Conservation (phyloP, 2,888 invertebrate genomes). For the Eulithis prunata region DNA sequence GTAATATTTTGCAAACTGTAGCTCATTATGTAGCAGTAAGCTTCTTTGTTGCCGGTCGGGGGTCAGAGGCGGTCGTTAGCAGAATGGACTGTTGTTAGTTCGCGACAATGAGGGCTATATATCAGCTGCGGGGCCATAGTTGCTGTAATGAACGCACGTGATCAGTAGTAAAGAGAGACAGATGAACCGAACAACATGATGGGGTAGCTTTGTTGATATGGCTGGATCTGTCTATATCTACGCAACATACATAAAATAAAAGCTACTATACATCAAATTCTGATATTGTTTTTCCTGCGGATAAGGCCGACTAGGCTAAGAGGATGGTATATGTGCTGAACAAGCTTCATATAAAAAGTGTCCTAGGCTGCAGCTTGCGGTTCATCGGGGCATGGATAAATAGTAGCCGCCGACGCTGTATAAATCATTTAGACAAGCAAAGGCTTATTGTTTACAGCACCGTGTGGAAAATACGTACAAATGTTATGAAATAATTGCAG, state of each 20-base stretch:
- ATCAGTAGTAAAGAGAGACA: slow-evolving; percentile 39
- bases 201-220: neutral
- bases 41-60: slow-evolving; percentile 49
- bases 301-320: too few species aligned
- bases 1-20: slow-evolving; percentile 20
- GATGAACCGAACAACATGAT: slow-evolving; percentile 19
- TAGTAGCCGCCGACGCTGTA: too few species aligned
- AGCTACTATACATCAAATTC: too few species aligned
- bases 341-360: too few species aligned
- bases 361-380: too few species aligned
- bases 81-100: slow-evolving; percentile 74
- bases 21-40: slow-evolving; percentile 30
- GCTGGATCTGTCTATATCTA: slow-evolving; percentile 8
- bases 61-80: slow-evolving; percentile 70
- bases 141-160: slow-evolving; percentile 59
- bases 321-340: too few species aligned
- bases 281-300: too few species aligned
- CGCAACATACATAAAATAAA: neutral
- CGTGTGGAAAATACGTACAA: too few species aligned
- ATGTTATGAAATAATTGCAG: too few species aligned
- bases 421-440: too few species aligned
- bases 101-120: slow-evolving; percentile 73
- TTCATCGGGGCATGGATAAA: too few species aligned
- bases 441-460: too few species aligned
- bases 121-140: slow-evolving; percentile 61